Evolutionary conservation across 2,113 vertebrate species (phyloP).

Genomic region (Ceuthmochares aereus): DNA sequence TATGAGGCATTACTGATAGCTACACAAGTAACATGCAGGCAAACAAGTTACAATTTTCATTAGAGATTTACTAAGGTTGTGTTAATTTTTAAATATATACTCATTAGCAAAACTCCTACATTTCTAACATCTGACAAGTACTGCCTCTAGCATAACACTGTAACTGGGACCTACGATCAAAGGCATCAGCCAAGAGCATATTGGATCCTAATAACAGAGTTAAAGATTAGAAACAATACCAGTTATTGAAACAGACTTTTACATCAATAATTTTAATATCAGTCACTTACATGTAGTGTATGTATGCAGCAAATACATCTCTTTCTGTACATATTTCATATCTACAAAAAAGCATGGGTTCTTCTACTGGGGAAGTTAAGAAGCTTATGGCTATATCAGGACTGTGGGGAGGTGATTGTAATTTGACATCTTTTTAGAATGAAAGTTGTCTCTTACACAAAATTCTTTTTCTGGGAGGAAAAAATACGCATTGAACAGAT

Average conservation of each 20-base stretch:
- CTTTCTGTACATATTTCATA: not conserved
- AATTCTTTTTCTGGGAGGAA: not conserved
- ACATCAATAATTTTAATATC: conserved; percentile 43
- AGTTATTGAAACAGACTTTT: conserved; percentile 60
- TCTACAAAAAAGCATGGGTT: not conserved
- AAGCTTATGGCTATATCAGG: not conserved
- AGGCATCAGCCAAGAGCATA: conserved; percentile 37
- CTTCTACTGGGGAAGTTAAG: not conserved
- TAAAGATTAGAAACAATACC: conserved; percentile 55
- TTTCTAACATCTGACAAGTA: conserved; percentile 47
- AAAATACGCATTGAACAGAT: not conserved
- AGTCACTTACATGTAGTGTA: not conserved
- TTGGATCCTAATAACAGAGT: conserved; percentile 39
- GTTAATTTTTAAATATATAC: conserved; percentile 63
- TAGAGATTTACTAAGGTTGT: conserved; percentile 36
- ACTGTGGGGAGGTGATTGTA: not conserved
- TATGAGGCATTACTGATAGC: not conserved
- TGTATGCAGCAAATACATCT: not conserved
- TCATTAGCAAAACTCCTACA: conserved; percentile 54
- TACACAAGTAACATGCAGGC: not conserved
- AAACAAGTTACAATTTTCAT: not conserved
- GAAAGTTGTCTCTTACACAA: not conserved
- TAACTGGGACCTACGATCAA: conserved; percentile 51
- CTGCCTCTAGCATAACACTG: conserved; percentile 32
- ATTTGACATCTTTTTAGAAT: not conserved